A percentile compares a stretch with the other conserved stretches of the same genome.
These are phyloP conservation scores for Dromaius novaehollandiae DNA, from an alignment of 2,113 vertebrate genomes.

Conservation along the genomic window DNA sequence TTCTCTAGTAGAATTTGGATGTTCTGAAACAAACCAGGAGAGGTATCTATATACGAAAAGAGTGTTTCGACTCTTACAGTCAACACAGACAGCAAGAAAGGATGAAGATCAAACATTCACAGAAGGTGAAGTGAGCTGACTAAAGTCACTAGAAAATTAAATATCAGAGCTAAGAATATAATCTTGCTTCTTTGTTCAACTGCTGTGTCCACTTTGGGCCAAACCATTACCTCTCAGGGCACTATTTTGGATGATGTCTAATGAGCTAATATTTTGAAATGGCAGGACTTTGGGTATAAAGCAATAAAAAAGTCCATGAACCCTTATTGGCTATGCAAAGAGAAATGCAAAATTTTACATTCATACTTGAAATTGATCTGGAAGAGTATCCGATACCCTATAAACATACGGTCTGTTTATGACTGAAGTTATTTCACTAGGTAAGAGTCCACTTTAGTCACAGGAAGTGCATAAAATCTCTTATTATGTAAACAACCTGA, in stretches of 20 bases:
- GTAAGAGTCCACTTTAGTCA: neutral
- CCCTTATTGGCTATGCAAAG: neutral
- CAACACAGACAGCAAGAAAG: neutral
- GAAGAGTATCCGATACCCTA: neutral
- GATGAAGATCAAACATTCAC: neutral
- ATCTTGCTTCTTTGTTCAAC: neutral
- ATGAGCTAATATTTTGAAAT: neutral
- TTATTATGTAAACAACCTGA: neutral
- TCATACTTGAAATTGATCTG: neutral
- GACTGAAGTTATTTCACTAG: neutral
- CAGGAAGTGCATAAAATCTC: conserved; percentile 2
- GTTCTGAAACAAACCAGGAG: neutral
- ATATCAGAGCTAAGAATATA: neutral
- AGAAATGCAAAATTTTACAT: neutral
- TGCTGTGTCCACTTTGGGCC: neutral
- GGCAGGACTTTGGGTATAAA: neutral
- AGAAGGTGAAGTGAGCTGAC: neutral
- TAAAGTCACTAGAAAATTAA: neutral
- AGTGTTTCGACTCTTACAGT: neutral
- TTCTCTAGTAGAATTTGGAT: neutral
- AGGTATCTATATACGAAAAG: neutral
- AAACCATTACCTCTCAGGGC: neutral
- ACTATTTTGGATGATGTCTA: neutral
- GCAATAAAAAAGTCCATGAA: neutral
- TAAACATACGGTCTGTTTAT: neutral